Percentiles rank a stretch among this genome's conserved stretches.
Conservation (phyloP, 2,113 vertebrate genomes). For the Ahaetulla prasina region DNA sequence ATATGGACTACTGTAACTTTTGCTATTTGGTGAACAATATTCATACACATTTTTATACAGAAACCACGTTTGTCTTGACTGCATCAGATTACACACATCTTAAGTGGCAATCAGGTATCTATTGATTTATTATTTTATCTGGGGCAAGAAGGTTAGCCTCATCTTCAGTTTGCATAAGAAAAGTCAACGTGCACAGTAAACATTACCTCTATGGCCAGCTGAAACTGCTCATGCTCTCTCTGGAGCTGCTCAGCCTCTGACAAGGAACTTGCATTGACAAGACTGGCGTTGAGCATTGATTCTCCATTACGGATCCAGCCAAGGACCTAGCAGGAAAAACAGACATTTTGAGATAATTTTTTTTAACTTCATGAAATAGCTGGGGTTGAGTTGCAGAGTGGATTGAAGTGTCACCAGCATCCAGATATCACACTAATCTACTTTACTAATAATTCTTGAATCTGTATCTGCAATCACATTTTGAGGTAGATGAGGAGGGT, state of each 20-base stretch:
- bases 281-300: conserved; percentile 95
- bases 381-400: background rate
- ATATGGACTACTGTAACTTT: background rate
- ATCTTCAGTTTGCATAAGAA: background rate
- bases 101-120: background rate
- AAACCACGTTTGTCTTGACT: background rate
- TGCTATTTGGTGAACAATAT: background rate
- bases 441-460: background rate
- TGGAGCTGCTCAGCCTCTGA: conserved; percentile 97
- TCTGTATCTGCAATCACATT: background rate
- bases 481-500: background rate
- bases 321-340: conserved; percentile 79
- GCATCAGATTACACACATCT: background rate
- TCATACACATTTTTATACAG: background rate
- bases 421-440: background rate
- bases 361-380: background rate
- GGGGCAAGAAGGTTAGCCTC: background rate
- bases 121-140: background rate
- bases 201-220: conserved; percentile 95
- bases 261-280: conserved; percentile 94
- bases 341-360: conserved; percentile 7
- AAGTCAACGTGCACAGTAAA: background rate
- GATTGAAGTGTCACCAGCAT: background rate
- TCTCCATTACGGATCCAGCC: conserved; percentile 98
- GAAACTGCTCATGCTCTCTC: conserved; percentile 96